Evolutionary conservation across 2,888 invertebrate genomes (phyloP).

Genomic region (Lymantria dispar): DNA sequence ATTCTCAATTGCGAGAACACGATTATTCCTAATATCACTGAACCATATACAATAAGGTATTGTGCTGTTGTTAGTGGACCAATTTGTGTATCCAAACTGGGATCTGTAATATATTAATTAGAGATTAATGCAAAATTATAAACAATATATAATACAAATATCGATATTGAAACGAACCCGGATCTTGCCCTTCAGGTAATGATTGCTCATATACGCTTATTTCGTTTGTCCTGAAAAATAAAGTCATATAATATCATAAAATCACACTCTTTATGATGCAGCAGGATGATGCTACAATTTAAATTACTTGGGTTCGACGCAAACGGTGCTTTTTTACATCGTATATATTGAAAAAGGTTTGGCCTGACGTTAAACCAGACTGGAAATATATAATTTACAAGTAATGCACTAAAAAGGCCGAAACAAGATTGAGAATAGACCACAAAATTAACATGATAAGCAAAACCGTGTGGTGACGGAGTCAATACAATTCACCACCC

Average conservation of each 20-base stretch:
- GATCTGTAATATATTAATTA: conserved; percentile 43
- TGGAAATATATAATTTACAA: too few relatives aligned
- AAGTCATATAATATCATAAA: not conserved
- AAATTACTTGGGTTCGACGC: too few relatives aligned
- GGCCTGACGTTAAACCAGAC: too few relatives aligned
- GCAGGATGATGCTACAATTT: too few relatives aligned
- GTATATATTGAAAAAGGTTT: too few relatives aligned
- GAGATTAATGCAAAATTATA: not conserved
- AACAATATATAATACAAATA: not conserved
- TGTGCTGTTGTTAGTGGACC: conserved; percentile 58
- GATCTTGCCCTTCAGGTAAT: conserved; percentile 44
- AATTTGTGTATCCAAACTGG: conserved; percentile 49
- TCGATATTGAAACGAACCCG: conserved; percentile 41
- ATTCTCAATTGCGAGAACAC: conserved; percentile 78
- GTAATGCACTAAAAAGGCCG: too few relatives aligned
- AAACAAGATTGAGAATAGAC: too few relatives aligned
- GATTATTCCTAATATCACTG: conserved; percentile 61
- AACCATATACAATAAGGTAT: conserved; percentile 61
- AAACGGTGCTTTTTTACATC: too few relatives aligned
- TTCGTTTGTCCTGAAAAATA: conserved; percentile 61
- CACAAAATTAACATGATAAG: too few relatives aligned
- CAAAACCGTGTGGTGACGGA: too few relatives aligned
- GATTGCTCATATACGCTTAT: conserved; percentile 52
- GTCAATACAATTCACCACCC: too few relatives aligned
- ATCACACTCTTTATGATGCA: too few relatives aligned